Evolutionary conservation across 92 coral and sea anemone genomes (phyloP).

Genomic region (Hydrozoanthus gracilis): DNA sequence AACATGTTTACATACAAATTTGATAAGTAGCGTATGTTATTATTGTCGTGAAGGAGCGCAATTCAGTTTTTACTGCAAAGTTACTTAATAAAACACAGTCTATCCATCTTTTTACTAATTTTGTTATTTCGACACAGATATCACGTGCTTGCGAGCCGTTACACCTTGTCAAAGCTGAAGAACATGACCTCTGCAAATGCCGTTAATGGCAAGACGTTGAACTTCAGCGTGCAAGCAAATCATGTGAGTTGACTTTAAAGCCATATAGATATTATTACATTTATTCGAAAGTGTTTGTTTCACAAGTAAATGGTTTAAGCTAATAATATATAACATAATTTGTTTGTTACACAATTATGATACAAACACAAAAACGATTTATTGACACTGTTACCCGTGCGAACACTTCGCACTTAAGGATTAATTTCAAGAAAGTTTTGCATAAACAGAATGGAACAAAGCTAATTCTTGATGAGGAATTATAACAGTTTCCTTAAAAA

Average conservation of each 20-base stretch:
- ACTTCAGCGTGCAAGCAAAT: constrained; percentile 23
- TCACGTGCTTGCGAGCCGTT: neutral
- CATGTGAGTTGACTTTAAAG: neutral
- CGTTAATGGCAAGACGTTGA: constrained; percentile 25
- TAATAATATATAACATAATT: neutral
- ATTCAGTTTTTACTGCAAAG: neutral
- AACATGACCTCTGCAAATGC: constrained; percentile 15
- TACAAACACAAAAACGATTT: no score
- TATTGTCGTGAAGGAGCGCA: neutral
- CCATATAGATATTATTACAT: neutral
- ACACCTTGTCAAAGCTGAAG: constrained; percentile 24
- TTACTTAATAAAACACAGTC: no score
- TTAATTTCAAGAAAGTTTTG: no score
- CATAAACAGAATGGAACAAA: no score
- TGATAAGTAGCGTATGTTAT: no score
- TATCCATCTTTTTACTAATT: no score
- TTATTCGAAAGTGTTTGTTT: neutral
- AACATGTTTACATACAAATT: no score
- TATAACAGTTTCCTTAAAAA: no score
- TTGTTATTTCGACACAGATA: neutral
- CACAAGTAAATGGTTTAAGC: neutral
- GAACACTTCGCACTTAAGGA: no score
- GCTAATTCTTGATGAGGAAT: no score
- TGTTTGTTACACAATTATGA: no score
- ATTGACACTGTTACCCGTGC: no score